Evolutionary conservation across 2,113 vertebrate species (phyloP).

Genomic region (Muscicapa adusta): DNA sequence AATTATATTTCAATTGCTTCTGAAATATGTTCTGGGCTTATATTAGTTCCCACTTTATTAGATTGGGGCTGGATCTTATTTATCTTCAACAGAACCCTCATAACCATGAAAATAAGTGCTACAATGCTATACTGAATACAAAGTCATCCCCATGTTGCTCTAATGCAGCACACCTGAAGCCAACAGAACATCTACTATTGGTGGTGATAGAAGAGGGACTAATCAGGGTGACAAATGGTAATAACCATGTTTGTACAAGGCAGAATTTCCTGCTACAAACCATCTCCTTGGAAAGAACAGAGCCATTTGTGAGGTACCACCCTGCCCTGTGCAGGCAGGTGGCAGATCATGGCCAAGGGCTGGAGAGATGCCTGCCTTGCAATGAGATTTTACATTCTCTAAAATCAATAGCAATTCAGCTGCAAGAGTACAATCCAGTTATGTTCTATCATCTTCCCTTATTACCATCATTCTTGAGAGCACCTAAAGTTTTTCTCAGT

Average conservation of each 20-base stretch:
- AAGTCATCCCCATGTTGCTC: background rate
- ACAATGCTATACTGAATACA: background rate
- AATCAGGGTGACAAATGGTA: background rate
- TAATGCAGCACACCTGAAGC: background rate
- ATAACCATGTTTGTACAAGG: background rate
- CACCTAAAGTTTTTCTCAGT: background rate
- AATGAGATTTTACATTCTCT: background rate
- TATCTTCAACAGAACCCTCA: background rate
- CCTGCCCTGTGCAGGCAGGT: background rate
- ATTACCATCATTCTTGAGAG: background rate
- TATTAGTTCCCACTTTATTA: background rate
- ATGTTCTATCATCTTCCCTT: background rate
- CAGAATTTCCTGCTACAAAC: background rate
- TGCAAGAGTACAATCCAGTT: background rate
- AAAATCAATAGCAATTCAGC: slow-evolving; percentile 20
- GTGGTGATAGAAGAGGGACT: background rate
- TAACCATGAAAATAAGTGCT: background rate
- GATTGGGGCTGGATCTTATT: background rate
- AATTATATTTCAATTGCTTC: background rate
- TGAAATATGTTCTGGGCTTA: background rate
- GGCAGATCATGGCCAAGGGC: background rate
- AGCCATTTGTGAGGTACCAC: background rate
- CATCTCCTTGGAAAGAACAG: background rate
- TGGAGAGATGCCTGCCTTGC: background rate
- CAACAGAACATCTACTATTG: background rate